Base-by-base conservation (phyloP, 2,888 invertebrate species). In the Fissipunctia ypsillon region DNA sequence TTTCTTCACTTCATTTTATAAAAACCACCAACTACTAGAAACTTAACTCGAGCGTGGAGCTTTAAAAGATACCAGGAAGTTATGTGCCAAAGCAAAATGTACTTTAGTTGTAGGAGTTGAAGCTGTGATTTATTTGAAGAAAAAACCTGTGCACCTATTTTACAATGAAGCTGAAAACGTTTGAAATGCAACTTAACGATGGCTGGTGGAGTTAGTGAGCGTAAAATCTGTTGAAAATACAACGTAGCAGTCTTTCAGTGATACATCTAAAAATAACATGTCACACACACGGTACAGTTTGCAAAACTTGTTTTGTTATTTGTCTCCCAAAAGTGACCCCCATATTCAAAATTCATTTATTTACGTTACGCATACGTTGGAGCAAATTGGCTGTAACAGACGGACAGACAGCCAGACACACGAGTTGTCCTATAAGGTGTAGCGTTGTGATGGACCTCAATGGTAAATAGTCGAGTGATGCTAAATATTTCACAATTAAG, bases 171-270 rank as follows among this genome's bases (percentile, higher is more conserved):
- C 57, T 76, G 63, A 70, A 81, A 75, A 70, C 57, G 72, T 67
- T 83, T 75, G 70, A 83, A 74, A 76, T 79, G 69, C 70, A 79
- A 76, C 65, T 75, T 64, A 73, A 68, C 68, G 64, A 35, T 76
- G 54, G 59, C 12, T 59, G 35, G 65, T 45, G 31, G 41, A 50
- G 73, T 60, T 80, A 80, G 57, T 67, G 66, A 76, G 73, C 76
- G 59, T 84, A 52, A 74, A 76, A 76, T 83, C 76, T 76, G 64
- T 66, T 67, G 73, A 67, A 76, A 84, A 80, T 52, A 83, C 60
- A 70, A 43, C 43, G 41, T 80, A 10, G 70, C 65, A 38, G 64
- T 73, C 25, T 52, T 54, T 25, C 14, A 28, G 56, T 31, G 73
- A 70, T 63, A 80, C 64, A 73, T 60, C 41, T 43, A n/a, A 54